phyloP scores from a whole-genome alignment of 2,113 vertebrate genomes.

The Prunella himalayana region DNA sequence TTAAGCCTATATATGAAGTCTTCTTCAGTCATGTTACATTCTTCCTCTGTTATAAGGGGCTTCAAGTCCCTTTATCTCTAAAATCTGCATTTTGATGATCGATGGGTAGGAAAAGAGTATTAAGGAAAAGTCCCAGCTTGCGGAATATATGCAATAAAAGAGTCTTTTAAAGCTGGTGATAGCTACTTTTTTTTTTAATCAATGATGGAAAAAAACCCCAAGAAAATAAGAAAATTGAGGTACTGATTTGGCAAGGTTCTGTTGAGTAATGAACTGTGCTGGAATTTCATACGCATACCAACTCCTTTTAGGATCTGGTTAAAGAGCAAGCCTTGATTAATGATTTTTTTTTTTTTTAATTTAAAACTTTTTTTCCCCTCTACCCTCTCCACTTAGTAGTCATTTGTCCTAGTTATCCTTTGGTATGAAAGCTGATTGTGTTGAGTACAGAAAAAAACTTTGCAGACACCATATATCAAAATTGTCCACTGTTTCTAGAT shows the following conservation, averaged over 20 bases:
- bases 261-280: background rate
- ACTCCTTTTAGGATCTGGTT: background rate
- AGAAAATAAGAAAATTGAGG: background rate
- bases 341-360: too few species aligned
- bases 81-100: conserved; percentile 37
- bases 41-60: background rate
- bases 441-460: background rate
- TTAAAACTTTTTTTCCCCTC: background rate
- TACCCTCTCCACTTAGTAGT: background rate
- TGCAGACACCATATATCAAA: background rate
- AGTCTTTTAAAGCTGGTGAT: background rate
- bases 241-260: background rate
- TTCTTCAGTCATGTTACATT: background rate
- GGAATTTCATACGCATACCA: background rate
- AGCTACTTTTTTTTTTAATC: background rate
- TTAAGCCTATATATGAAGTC: background rate
- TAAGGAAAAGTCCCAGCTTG: background rate
- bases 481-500: background rate
- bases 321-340: background rate
- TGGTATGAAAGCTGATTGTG: background rate
- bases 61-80: background rate
- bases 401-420: background rate
- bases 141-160: background rate
- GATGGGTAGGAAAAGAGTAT: background rate
- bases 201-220: background rate